Evolutionary conservation across 2,888 invertebrate genomes (phyloP), one percentile per base, ranked within the genome.

Genomic region (Itoplectis maculator): DNA sequence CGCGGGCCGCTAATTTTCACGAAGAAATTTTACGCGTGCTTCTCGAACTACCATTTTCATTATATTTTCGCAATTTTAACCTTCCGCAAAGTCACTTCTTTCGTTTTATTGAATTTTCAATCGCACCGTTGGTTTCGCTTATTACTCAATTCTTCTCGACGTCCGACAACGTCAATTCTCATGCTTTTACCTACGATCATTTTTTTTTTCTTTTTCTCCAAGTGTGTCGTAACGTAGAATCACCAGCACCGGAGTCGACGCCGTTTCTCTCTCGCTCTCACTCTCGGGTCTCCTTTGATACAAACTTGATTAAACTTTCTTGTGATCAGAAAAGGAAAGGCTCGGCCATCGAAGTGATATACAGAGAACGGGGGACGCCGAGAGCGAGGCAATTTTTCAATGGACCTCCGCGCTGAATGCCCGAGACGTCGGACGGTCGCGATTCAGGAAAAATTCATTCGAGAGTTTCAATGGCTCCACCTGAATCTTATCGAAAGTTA

Each of bases 401-500:
- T 82, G 63, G 81, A 84, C 75, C 65, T 61, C 29, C 45, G 20
- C 75, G 51, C 73, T 61, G 69, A 84, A 80, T 83, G 73, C 54
- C 79, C 49, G 75, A 42, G 42, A 56, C 56, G 42, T 65, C 61
- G 40, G 68, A 23, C 75, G 59, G 45, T 75, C 76, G 66, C 11
- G 37, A 40, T 51, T 29, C 76, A 70, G 74, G 59, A 80, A 74
- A 61, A 77, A 85, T 84, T 86, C 85, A 84, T 87, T 81, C 81
- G 68, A 83, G 81, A 81, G 66, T 76, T 85, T 86, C 81, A 85
- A 88, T 84, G 70, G 81, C 69, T 65, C 59, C 29, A 66, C 70
- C 70, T 77, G 65, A 72, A 85, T 85, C 87, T 87, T 82, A 86
- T 88, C 86, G 83, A 80, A 81, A 83, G 29, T 87, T 87, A 86